These are phyloP conservation scores for Diglossa brunneiventris DNA, from an alignment of 2,113 vertebrate genomes.

Conservation along the genomic window DNA sequence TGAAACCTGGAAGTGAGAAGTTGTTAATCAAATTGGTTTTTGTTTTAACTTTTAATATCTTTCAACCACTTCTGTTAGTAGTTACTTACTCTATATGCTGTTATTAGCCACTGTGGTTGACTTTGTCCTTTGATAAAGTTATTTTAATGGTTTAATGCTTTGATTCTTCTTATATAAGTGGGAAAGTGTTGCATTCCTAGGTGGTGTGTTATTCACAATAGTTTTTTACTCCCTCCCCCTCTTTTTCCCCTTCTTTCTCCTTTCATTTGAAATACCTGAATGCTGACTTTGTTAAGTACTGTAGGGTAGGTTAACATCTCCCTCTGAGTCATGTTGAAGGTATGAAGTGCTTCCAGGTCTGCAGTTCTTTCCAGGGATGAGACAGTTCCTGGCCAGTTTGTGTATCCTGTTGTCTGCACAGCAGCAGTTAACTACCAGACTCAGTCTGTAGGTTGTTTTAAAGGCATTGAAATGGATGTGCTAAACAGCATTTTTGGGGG, in stretches of 20 bases:
- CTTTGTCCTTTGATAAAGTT: background rate
- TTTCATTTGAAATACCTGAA: background rate
- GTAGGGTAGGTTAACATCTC: background rate
- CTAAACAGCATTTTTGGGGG: background rate
- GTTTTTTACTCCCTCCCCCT: rapidly evolving
- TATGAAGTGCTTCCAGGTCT: constrained; percentile 17
- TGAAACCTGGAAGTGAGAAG: background rate
- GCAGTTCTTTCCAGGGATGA: background rate
- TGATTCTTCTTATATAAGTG: background rate
- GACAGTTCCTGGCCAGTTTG: background rate
- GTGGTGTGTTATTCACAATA: background rate
- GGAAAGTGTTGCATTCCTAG: background rate
- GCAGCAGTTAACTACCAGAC: background rate
- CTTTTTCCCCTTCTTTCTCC: background rate
- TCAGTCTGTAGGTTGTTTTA: background rate
- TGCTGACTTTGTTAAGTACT: background rate
- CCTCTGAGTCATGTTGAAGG: constrained; percentile 29
- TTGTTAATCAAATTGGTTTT: background rate
- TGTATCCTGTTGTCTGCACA: background rate
- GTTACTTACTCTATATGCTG: background rate
- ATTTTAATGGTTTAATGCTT: background rate
- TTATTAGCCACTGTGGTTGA: background rate
- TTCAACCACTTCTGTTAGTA: background rate
- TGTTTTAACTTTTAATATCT: background rate
- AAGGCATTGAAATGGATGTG: background rate